Evolutionary conservation across 2,113 vertebrate species (phyloP).

Genomic region (Platichthys flesus): DNA sequence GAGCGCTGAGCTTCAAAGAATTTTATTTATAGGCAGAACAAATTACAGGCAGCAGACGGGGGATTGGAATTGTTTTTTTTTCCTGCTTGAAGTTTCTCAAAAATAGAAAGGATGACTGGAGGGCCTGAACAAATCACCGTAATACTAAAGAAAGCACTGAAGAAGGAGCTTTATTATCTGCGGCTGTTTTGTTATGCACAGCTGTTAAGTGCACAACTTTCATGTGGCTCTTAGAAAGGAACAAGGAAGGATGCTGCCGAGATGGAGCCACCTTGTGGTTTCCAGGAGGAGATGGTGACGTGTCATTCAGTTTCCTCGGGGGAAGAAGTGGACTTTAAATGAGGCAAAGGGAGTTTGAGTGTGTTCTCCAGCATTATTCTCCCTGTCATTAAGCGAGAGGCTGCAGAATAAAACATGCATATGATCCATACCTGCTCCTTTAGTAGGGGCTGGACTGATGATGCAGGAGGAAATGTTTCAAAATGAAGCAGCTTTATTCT

Average conservation of each 20-base stretch:
- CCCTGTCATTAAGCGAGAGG: no score
- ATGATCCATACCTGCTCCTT: no score
- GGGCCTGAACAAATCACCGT: slow-evolving; percentile 13
- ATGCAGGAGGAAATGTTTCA: no score
- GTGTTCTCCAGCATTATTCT: no score
- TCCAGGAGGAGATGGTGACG: background rate
- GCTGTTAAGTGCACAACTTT: slow-evolving; percentile 9
- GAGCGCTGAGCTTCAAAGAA: slow-evolving; percentile 51
- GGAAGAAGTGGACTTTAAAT: background rate
- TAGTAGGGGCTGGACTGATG: no score
- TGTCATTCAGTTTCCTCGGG: background rate
- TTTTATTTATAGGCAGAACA: slow-evolving; percentile 60
- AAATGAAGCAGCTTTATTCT: no score
- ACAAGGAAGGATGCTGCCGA: slow-evolving; percentile 3
- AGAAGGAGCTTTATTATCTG: slow-evolving; percentile 22
- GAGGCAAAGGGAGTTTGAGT: slow-evolving; percentile 1
- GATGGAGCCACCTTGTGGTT: slow-evolving; percentile 67
- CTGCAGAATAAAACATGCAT: no score
- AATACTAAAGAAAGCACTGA: slow-evolving; percentile 34
- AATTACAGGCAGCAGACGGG: slow-evolving; percentile 38
- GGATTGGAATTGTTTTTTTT: slow-evolving; percentile 21
- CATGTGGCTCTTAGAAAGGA: background rate
- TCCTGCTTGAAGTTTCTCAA: slow-evolving; percentile 23
- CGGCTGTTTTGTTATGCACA: slow-evolving; percentile 10
- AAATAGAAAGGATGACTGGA: slow-evolving; percentile 50